phyloP scores from a whole-genome alignment of 2,113 vertebrate genomes.

The Furnarius figulus region DNA sequence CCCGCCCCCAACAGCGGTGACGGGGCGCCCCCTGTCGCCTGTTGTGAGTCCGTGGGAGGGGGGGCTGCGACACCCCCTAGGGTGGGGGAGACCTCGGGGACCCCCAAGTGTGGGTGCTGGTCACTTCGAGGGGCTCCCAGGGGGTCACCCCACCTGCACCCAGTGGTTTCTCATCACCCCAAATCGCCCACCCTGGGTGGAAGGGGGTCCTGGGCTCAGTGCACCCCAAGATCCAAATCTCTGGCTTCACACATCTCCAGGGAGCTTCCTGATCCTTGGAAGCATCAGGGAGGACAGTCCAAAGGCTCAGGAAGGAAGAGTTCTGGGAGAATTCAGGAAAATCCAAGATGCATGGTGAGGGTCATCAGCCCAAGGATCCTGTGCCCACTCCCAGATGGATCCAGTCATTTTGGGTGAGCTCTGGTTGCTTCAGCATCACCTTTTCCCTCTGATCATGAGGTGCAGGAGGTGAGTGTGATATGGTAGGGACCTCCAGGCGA shows the following conservation, averaged over 20 bases:
- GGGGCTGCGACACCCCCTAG: not conserved
- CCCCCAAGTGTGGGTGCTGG: no score
- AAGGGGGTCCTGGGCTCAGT: not conserved
- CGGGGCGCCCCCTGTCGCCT: conserved; percentile 52
- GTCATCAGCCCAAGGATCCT: not conserved
- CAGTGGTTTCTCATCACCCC: not conserved
- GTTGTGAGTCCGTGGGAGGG: not conserved
- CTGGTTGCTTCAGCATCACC: rapidly evolving
- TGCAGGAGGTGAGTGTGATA: not conserved
- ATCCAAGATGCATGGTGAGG: not conserved
- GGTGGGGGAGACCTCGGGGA: no score
- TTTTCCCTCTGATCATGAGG: rapidly evolving
- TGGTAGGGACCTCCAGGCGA: not conserved
- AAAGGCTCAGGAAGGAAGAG: no score
- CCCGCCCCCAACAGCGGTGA: not conserved
- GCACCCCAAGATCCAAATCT: rapidly evolving
- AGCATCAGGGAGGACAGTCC: not conserved
- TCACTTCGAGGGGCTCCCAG: not conserved
- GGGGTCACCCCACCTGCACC: rapidly evolving
- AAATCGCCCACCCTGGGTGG: no score
- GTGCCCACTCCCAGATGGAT: rapidly evolving
- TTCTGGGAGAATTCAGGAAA: not conserved
- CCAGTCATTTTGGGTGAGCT: rapidly evolving
- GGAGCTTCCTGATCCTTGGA: not conserved
- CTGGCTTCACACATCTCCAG: rapidly evolving